Evolutionary conservation across 2,113 vertebrate genomes (phyloP).

Genomic region (Psittacula cyanocephala): DNA sequence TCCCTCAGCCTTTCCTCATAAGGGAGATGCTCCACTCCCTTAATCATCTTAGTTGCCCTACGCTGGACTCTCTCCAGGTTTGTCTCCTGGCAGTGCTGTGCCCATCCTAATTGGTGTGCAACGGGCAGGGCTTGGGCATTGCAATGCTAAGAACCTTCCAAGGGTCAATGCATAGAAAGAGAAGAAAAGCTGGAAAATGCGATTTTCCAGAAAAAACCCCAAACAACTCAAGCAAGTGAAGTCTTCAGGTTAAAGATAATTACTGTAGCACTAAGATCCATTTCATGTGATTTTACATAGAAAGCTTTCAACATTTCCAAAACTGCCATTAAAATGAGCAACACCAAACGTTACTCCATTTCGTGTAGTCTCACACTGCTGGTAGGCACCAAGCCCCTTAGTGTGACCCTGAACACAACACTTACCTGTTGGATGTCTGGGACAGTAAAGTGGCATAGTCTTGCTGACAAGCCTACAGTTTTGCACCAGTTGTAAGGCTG

Average conservation of each 20-base stretch:
- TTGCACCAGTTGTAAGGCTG: not conserved
- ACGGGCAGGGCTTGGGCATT: accelerated
- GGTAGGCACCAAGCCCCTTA: not conserved
- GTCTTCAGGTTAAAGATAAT: not conserved
- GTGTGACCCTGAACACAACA: not conserved
- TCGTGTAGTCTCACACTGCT: not conserved
- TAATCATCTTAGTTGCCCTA: too few species aligned
- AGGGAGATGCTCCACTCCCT: too few species aligned
- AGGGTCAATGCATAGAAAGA: not conserved
- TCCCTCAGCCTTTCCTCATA: too few species aligned
- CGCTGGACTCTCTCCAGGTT: too few species aligned
- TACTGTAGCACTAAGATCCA: not conserved
- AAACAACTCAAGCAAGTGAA: not conserved
- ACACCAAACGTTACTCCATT: not conserved
- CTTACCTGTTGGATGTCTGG: accelerated
- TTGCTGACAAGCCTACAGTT: not conserved
- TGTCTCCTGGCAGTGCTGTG: not conserved
- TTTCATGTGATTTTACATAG: not conserved
- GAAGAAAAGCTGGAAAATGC: not conserved
- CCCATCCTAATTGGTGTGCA: not conserved
- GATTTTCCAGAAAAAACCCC: not conserved
- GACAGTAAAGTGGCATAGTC: not conserved
- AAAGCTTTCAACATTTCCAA: not conserved
- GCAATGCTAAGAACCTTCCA: not conserved
- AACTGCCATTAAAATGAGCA: not conserved